Percentiles rank a stretch among this genome's conserved stretches.
Evolutionary conservation across 2,797 vertebrate species (phyloP).

Genomic region (Molossus molossus): DNA sequence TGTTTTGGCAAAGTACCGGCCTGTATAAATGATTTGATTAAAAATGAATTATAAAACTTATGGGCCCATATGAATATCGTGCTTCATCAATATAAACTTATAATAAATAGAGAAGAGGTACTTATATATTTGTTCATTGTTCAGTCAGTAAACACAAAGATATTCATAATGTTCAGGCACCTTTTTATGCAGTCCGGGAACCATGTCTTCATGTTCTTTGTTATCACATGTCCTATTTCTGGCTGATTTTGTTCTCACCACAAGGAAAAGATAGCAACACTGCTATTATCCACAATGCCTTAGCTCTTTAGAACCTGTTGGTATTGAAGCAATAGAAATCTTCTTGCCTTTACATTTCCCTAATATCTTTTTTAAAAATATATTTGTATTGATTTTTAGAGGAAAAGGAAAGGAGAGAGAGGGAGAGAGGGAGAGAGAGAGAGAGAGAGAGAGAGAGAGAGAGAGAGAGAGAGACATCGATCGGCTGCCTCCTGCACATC

Average conservation of each 20-base stretch:
- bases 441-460: too few species aligned
- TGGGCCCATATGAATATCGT: not conserved
- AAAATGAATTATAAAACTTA: not conserved
- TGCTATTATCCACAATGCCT: not conserved
- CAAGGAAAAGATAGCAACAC: not conserved
- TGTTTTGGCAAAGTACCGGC: not conserved
- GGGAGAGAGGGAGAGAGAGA: too few species aligned
- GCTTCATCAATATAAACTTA: slow-evolving; percentile 27
- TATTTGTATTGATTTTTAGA: too few species aligned
- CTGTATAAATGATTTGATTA: slow-evolving; percentile 38
- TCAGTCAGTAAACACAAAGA: not conserved
- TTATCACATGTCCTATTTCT: not conserved
- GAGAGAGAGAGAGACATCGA: too few species aligned
- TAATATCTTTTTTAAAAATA: not conserved
- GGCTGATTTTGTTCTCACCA: not conserved
- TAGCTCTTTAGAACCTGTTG: not conserved
- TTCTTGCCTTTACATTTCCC: not conserved
- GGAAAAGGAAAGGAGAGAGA: too few species aligned
- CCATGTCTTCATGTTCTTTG: not conserved
- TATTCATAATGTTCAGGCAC: not conserved
- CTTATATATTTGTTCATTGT: slow-evolving; percentile 13
- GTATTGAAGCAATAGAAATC: not conserved
- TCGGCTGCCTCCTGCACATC: too few species aligned
- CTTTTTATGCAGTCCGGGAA: not conserved
- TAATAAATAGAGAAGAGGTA: slow-evolving; percentile 34